phyloP scores from a whole-genome alignment of 2,113 vertebrate genomes.

The Eubucco bourcierii region DNA sequence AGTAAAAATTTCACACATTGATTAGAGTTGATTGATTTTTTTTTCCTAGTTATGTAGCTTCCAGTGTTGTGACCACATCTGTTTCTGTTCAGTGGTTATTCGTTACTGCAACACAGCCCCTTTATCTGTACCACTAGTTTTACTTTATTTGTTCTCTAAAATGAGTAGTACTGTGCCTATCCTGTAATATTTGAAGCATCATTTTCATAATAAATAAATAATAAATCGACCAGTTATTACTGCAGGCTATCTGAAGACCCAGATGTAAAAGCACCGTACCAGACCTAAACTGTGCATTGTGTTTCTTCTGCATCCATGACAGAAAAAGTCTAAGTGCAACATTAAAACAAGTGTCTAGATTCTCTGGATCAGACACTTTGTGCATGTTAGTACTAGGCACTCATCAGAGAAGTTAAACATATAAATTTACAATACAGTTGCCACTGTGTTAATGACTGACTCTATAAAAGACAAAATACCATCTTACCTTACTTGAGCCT shows the following conservation, averaged over 20 bases:
- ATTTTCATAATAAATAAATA: not conserved
- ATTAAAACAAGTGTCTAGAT: not conserved
- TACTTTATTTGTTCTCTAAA: not conserved
- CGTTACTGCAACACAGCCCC: not conserved
- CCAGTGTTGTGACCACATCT: not conserved
- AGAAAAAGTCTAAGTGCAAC: not conserved
- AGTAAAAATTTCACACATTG: not conserved
- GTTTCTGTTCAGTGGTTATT: not conserved
- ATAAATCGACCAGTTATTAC: not conserved
- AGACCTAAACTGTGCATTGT: not conserved
- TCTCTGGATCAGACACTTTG: not conserved
- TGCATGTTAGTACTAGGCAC: not conserved
- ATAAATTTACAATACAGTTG: not conserved
- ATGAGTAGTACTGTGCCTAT: not conserved
- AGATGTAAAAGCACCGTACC: not conserved
- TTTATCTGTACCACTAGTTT: not conserved
- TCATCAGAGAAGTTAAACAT: not conserved
- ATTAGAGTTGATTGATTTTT: not conserved
- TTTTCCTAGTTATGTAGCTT: not conserved
- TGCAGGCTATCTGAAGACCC: not conserved
- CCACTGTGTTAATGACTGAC: not conserved
- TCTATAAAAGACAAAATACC: not conserved
- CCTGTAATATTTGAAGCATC: not conserved
- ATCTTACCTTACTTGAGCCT: slow-evolving; percentile 93
- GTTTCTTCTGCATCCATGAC: not conserved